phyloP scores from a whole-genome alignment of 2,888 invertebrate genomes.

The Creontiades dilutus region DNA sequence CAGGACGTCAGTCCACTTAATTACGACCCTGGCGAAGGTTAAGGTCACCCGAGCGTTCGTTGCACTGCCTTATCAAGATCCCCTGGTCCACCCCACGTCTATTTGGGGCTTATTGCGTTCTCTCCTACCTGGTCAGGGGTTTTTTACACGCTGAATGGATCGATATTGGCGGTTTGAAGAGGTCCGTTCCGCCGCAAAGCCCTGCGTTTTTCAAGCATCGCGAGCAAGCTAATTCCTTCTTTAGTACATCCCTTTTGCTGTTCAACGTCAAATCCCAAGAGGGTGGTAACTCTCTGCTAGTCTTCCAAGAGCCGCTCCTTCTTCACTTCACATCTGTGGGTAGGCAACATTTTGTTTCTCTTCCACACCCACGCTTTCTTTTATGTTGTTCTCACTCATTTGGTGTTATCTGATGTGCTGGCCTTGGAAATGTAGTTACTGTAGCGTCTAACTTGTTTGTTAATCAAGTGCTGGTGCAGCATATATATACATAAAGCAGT shows the following conservation, averaged over 20 bases:
- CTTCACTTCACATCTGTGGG: background rate
- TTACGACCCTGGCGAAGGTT: constrained; percentile 56
- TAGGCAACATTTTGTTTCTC: background rate
- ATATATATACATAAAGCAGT: too few relatives aligned
- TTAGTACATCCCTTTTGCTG: constrained; percentile 23
- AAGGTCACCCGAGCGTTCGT: constrained; percentile 56
- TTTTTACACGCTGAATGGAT: constrained; percentile 20
- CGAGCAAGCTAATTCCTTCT: constrained; percentile 5
- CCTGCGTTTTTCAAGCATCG: background rate
- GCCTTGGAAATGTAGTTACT: too few relatives aligned
- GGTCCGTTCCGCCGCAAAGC: constrained; percentile 30
- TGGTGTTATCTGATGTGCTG: too few relatives aligned
- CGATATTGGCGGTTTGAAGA: constrained; percentile 49
- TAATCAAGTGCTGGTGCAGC: too few relatives aligned
- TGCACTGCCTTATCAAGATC: constrained; percentile 61
- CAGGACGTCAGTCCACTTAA: constrained; percentile 44
- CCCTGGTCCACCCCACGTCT: background rate
- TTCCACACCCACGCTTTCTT: background rate
- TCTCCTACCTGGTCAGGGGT: constrained; percentile 21
- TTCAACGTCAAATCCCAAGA: background rate
- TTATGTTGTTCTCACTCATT: background rate
- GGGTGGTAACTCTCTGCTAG: background rate
- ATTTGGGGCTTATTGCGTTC: constrained; percentile 48
- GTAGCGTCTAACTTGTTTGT: too few relatives aligned
- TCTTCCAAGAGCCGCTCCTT: background rate